Conservation (phyloP, 2,113 vertebrate genomes). For the Phyllopteryx taeniolatus region DNA sequence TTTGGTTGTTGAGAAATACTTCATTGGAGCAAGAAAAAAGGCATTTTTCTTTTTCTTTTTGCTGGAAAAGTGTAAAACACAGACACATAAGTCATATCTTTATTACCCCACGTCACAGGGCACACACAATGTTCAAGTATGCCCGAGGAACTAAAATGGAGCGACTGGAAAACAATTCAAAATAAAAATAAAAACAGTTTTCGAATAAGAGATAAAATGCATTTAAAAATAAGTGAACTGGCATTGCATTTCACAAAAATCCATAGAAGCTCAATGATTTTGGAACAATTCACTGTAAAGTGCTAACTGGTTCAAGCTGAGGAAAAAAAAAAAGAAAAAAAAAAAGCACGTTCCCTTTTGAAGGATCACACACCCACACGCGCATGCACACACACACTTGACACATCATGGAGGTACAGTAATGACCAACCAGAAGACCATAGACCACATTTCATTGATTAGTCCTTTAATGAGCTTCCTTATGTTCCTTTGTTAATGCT, state of each 20-base stretch:
- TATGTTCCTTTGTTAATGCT: conserved; percentile 70
- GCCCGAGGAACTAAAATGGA: conserved; percentile 68
- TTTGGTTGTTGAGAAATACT: conserved; percentile 66
- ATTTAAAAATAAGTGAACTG: conserved; percentile 76
- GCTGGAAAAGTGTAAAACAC: conserved; percentile 63
- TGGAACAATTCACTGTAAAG: conserved; percentile 77
- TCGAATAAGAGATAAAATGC: conserved; percentile 68
- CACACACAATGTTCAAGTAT: conserved; percentile 72
- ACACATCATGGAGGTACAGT: conserved; percentile 71
- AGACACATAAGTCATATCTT: conserved; percentile 67
- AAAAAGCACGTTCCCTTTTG: conserved; percentile 67
- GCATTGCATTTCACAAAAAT: conserved; percentile 73
- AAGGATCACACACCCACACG: conserved; percentile 56
- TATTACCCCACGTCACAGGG: conserved; percentile 68
- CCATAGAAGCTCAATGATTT: conserved; percentile 66
- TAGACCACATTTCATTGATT: conserved; percentile 73
- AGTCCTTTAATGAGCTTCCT: conserved; percentile 79
- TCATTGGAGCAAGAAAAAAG: conserved; percentile 65
- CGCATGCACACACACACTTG: conserved; percentile 36
- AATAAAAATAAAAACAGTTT: conserved; percentile 24
- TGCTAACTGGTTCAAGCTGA: conserved; percentile 70
- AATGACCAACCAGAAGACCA: conserved; percentile 75
- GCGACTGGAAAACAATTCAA: conserved; percentile 39
- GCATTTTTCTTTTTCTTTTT: conserved; percentile 38
- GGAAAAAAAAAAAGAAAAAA: conserved; percentile 18